Evolutionary conservation across 2,888 invertebrate genomes (phyloP).

Genomic region (Frankliniella fusca): DNA sequence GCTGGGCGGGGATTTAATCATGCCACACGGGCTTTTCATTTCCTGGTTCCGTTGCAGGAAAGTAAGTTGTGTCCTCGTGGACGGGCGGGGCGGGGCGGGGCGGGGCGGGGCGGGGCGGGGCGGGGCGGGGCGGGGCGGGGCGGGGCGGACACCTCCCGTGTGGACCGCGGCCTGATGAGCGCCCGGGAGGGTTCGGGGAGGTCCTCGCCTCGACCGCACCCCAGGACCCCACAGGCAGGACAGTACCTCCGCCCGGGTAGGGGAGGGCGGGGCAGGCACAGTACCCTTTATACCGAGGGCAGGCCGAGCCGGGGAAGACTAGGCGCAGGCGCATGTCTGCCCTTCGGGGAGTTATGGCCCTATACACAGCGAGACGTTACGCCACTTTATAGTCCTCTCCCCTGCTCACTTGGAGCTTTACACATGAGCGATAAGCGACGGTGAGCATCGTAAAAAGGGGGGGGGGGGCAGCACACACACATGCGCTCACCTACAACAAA

Average conservation of each 20-base stretch:
- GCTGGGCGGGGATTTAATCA: background rate
- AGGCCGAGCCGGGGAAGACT: no score
- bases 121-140: background rate
- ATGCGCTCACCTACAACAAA: no score
- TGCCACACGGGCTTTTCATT: background rate
- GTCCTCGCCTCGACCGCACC: no score
- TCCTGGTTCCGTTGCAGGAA: background rate
- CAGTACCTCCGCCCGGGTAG: no score
- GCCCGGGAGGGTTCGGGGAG: no score
- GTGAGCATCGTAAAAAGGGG: background rate
- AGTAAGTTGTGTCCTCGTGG: background rate
- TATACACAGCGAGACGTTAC: no score
- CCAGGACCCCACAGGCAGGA: no score
- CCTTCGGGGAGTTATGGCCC: no score
- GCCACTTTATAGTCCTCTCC: no score
- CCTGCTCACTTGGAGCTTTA: background rate
- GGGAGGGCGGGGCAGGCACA: no score
- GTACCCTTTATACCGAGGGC: no score
- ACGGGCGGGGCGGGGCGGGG: background rate
- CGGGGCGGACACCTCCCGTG: background rate
- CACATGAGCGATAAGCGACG: constrained; percentile 20
- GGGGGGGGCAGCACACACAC: background rate
- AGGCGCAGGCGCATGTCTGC: no score
- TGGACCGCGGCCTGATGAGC: background rate
- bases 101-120: background rate